Base-by-base conservation (phyloP, 2,797 vertebrate genomes). In the Gymnothorax reevesii region DNA sequence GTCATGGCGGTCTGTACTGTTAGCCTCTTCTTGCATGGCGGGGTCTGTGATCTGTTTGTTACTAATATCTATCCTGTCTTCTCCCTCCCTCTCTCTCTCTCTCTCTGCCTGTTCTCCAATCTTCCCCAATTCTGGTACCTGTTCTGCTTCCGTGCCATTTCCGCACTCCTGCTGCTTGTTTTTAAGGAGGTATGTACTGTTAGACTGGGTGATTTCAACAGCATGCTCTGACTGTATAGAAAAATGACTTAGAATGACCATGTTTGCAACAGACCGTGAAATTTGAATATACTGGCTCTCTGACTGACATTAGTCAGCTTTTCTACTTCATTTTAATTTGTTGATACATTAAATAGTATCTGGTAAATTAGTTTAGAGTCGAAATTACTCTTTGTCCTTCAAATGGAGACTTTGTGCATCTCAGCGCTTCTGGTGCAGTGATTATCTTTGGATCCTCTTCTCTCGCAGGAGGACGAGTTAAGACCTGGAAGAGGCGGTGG, bases 401-500 rank as follows among this genome's bases (percentile, higher is more conserved):
- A n/a, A 42, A 82, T n/a, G 33, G 55, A 57, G 8, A 12, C 3
- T 57, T 82, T 17, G 4, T 60, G 27, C 20, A 42, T 49, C 54
- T 73, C 57, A 55, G 73, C 27, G 33, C 54, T 75, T 79, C 6
- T 79, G 17, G 4, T 55, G 8, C 10, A 22, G 2, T 27, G 49
- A 54, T 33, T 0, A 3, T 80, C 77, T 54, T 80, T 83, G 69
- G 60, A 55, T 77, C 80, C 82, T 59, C 59, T 86, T 9, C 82
- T 60, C 64, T 75, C 89, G 83, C 92, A 99, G 99, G 98, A 85
- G 98, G 98, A 89, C 96, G 98, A 0, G 98, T 99, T 92, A 99
- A 99, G 94, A 99, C 98, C 0, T 99, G 99, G 98, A 99, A 99
- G 87, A 95, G 99, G 4, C 96, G 98, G 86, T 99, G 98, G 99